A percentile compares a stretch with the other conserved stretches of the same genome.
Conservation (phyloP, 2,888 invertebrate genomes). For the Parasteatoda lunata region DNA sequence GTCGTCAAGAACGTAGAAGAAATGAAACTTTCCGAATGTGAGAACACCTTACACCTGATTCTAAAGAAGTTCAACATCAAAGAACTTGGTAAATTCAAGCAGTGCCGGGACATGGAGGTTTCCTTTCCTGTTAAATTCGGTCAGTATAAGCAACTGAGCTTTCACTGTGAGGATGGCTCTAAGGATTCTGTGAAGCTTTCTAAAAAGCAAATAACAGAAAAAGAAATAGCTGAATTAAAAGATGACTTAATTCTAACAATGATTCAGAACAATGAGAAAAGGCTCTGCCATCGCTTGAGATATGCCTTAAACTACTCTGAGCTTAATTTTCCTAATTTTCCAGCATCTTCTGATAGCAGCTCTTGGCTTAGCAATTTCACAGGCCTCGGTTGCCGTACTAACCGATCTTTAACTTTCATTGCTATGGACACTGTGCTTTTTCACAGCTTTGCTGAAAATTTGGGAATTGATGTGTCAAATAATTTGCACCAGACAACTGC, state of each 20-base stretch:
- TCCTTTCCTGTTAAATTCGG: constrained; percentile 64
- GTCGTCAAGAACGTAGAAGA: constrained; percentile 31
- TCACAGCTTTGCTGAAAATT: constrained; percentile 83
- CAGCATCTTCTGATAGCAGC: constrained; percentile 23
- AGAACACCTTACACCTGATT: constrained; percentile 50
- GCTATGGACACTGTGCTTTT: constrained; percentile 84
- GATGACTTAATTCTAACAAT: constrained; percentile 69
- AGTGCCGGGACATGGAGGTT: constrained; percentile 56
- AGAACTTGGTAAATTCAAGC: constrained; percentile 34
- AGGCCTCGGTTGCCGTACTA: constrained; percentile 76
- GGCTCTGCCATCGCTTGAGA: constrained; percentile 67
- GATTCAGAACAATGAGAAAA: constrained; percentile 68
- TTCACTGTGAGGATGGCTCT: constrained; percentile 46
- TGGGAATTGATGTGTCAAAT: constrained; percentile 80
- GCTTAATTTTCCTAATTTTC: constrained; percentile 69
- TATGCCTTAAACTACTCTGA: constrained; percentile 70
- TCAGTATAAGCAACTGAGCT: constrained; percentile 49
- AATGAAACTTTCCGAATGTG: constrained; percentile 64
- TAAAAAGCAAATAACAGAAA: constrained; percentile 27
- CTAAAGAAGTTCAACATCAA: constrained; percentile 51
- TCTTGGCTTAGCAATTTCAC: constrained; percentile 70
- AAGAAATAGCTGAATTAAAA: constrained; percentile 47
- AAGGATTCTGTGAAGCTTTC: neutral
- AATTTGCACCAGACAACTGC: constrained; percentile 69
- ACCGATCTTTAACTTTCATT: constrained; percentile 80